Percentiles rank a stretch among this genome's conserved stretches.
Evolutionary conservation across 2,113 vertebrate genomes (phyloP).

Genomic region (Mixornis gularis): DNA sequence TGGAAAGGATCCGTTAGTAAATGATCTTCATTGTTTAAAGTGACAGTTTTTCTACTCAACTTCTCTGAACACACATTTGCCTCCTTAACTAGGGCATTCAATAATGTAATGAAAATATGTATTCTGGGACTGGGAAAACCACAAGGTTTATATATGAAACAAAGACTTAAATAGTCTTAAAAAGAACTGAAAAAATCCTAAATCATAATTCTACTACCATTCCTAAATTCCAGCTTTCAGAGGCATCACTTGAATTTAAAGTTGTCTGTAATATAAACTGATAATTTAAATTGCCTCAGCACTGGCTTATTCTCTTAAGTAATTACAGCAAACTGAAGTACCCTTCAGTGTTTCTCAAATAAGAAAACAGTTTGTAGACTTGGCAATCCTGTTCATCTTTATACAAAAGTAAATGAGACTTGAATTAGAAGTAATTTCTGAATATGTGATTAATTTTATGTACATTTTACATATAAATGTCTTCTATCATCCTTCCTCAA

Average conservation of each 20-base stretch:
- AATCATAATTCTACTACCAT: neutral
- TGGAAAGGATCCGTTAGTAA: neutral
- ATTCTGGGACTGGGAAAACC: neutral
- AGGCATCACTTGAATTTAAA: neutral
- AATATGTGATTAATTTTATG: neutral
- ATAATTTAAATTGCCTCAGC: neutral
- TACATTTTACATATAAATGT: neutral
- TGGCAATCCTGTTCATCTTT: neutral
- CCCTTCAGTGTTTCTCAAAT: constrained; percentile 1
- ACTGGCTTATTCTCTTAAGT: neutral
- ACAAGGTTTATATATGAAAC: neutral
- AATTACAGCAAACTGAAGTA: neutral
- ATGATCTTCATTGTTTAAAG: neutral
- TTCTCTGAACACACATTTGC: neutral
- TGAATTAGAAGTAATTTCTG: neutral
- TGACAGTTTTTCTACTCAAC: neutral
- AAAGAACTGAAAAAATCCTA: neutral
- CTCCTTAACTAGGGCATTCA: neutral
- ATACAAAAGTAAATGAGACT: neutral
- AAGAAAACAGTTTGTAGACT: neutral
- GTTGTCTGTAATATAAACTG: neutral
- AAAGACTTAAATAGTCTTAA: neutral
- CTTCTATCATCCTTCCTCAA: neutral
- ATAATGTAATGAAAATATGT: neutral
- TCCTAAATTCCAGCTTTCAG: neutral